Percentiles rank a stretch among this genome's conserved stretches.
These are phyloP conservation scores for Drosophila dunni DNA, from an alignment of 1,140 invertebrate genomes.

Conservation along the genomic window DNA sequence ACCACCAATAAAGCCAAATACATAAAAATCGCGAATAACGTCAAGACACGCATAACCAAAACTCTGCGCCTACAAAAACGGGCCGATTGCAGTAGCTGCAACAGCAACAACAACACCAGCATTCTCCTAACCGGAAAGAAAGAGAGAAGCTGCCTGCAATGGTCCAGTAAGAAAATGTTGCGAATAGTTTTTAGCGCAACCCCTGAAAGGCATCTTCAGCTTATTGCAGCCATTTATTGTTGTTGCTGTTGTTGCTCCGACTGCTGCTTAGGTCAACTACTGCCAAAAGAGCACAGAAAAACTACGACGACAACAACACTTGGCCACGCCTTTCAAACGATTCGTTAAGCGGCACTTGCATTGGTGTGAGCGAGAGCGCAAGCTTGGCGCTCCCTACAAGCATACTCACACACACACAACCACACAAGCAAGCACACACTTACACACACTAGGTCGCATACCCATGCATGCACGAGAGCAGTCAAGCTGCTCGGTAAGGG, in stretches of 20 bases:
- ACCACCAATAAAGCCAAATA: conserved; percentile 46
- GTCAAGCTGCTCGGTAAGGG: conserved; percentile 26
- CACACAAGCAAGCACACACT: background rate
- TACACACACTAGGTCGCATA: conserved; percentile 9
- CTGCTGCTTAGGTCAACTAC: conserved; percentile 67
- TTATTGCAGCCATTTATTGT: conserved; percentile 62
- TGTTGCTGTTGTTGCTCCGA: conserved; percentile 36
- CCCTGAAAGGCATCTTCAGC: conserved; percentile 61
- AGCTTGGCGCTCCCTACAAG: conserved; percentile 61
- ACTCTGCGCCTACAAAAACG: conserved; percentile 30
- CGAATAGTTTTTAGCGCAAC: conserved; percentile 70
- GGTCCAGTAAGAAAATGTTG: conserved; percentile 77
- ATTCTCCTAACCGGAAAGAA: conserved; percentile 54
- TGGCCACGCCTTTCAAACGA: conserved; percentile 67
- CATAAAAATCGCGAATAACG: conserved; percentile 57
- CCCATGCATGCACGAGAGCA: conserved; percentile 21
- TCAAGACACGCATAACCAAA: conserved; percentile 47
- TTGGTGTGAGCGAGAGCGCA: conserved; percentile 67
- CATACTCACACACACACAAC: conserved; percentile 21
- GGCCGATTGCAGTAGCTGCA: conserved; percentile 14
- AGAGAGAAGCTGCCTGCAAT: conserved; percentile 58
- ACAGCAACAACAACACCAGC: conserved; percentile 21
- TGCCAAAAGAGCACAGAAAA: conserved; percentile 77
- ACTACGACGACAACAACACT: conserved; percentile 51
- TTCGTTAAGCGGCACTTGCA: conserved; percentile 28